Evolutionary conservation across 2,888 invertebrate genomes (phyloP).

Genomic region (Autographa gamma): DNA sequence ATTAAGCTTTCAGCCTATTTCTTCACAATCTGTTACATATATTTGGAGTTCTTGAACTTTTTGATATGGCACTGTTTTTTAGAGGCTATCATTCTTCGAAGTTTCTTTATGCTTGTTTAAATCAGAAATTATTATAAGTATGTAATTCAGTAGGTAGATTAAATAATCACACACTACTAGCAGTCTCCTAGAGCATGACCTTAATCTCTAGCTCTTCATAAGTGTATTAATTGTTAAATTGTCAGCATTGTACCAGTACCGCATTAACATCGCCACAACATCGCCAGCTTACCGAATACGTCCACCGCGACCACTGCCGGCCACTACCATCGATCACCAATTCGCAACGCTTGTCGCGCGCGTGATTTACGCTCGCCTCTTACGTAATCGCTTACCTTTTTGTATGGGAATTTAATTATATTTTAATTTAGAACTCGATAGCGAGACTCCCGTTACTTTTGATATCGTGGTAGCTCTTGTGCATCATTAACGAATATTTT

Average conservation of each 20-base stretch:
- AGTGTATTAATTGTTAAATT: neutral
- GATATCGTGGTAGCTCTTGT: constrained; percentile 11
- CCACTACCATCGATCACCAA: constrained; percentile 59
- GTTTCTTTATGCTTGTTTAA: too few species aligned
- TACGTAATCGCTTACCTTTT: constrained; percentile 53
- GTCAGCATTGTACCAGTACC: constrained; percentile 11
- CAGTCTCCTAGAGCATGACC: too few species aligned
- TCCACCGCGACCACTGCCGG: constrained; percentile 2
- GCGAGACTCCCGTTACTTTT: constrained; percentile 31
- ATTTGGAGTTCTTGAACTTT: too few species aligned
- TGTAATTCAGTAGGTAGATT: too few species aligned
- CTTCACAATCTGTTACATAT: too few species aligned
- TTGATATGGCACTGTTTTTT: too few species aligned
- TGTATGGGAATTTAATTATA: constrained; percentile 59
- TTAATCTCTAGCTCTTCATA: too few species aligned
- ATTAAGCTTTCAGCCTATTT: too few species aligned
- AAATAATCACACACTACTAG: too few species aligned
- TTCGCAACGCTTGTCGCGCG: constrained; percentile 61
- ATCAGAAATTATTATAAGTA: too few species aligned
- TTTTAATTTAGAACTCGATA: constrained; percentile 56
- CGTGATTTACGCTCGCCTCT: constrained; percentile 49
- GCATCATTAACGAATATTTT: neutral
- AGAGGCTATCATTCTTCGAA: too few species aligned
- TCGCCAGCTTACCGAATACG: constrained; percentile 6
- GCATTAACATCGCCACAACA: constrained; percentile 12